Conservation (phyloP, 2,113 vertebrate genomes). For the Rhineura floridana region DNA sequence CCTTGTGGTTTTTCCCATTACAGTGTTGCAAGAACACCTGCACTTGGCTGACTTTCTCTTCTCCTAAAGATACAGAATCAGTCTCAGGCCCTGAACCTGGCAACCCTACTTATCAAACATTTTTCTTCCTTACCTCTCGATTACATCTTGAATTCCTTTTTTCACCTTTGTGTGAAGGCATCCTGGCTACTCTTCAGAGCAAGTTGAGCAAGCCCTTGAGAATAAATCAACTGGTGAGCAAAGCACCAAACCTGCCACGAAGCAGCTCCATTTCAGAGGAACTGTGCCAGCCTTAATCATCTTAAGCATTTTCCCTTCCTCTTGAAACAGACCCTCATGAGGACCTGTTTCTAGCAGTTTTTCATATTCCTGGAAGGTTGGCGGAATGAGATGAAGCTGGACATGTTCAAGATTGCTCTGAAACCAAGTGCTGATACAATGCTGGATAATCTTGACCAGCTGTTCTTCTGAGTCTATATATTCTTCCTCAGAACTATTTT, state of each 20-base stretch:
- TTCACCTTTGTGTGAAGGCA: neutral
- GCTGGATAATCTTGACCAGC: neutral
- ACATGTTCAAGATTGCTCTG: neutral
- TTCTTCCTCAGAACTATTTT: neutral
- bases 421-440: neutral
- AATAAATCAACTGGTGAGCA: neutral
- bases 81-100: too few relatives aligned
- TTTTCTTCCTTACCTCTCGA: neutral
- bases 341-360: neutral
- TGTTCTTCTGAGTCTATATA: neutral
- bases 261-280: neutral
- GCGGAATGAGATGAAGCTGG: neutral
- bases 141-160: neutral
- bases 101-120: too few relatives aligned
- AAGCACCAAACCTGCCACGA: neutral
- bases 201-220: too few relatives aligned
- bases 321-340: neutral
- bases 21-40: too few relatives aligned
- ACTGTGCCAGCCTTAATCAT: neutral
- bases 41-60: too few relatives aligned
- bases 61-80: too few relatives aligned
- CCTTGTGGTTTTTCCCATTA: too few relatives aligned
- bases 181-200: neutral
- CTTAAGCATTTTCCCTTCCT: neutral
- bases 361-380: neutral